Base-by-base conservation (phyloP, 1,140 invertebrate species). In the Drosophila tristis region DNA sequence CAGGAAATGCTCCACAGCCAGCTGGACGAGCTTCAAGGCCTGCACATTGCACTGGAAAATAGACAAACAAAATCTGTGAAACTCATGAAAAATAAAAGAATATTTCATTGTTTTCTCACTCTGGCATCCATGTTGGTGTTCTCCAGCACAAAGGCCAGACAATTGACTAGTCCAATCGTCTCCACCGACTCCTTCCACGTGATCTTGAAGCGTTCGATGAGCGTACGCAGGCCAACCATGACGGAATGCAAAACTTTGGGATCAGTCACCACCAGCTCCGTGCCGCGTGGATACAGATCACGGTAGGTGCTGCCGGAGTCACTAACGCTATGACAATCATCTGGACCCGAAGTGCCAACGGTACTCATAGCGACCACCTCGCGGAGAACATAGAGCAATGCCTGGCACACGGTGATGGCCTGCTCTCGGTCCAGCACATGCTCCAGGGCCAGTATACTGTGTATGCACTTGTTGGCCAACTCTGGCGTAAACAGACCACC, bases 1-100 rank as follows among this genome's bases (percentile, higher is more conserved):
- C 81, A 96, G 93, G 70, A 96, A 96, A 84, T 96, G 96, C 72
- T 95, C 93, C 23, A 96, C 94, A 2, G 95, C 93, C 51, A 95
- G 75, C 72, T 95, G 94, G 43, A 95, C 94, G 1, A 96, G 90
- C 81, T 95, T 95, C 8, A 96, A 86, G 0, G 94, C 94, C 79
- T 95, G 93, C 0, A 96, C 94, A 48, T 94, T 93, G 43, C 96
- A 93, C 95, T 96, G 82, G 31, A 93, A 93, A 50, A 55, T 2
- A 26, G 20, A 20, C 2, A 48, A 8, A 20, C 35, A 9, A 13
- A 23, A 9, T 49, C 4, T 7, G 13, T 51, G 43, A 25, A 43
- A 3, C 58, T 2, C 0, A 25, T 11, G 5, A 20, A 23, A 47
- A 39, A 25, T 50, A 16, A 31, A 47, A 15, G 16, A 23, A 2